These are phyloP conservation scores for Tetraneura akinire DNA, from an alignment of 1,140 invertebrate species.

Conservation along the genomic window DNA sequence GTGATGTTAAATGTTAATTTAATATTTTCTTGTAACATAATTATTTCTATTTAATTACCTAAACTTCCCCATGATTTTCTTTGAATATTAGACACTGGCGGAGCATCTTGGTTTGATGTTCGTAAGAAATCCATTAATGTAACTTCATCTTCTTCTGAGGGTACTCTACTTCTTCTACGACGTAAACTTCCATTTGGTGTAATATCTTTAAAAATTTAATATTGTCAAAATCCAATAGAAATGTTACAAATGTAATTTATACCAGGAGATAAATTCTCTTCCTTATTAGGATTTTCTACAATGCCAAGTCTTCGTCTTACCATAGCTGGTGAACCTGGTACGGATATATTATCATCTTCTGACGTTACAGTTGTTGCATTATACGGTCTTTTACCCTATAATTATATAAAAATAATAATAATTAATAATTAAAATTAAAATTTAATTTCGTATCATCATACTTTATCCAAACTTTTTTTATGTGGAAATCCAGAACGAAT, in stretches of 20 bases:
- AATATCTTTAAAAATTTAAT: conserved; percentile 66
- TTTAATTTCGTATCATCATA: neutral
- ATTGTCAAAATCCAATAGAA: neutral
- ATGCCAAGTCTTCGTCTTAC: conserved; percentile 69
- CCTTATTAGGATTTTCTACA: conserved; percentile 62
- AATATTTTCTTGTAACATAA: no score
- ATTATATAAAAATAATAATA: neutral
- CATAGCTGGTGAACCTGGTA: conserved; percentile 69
- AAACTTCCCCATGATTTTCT: conserved; percentile 82
- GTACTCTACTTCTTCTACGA: conserved; percentile 75
- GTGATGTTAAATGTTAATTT: no score
- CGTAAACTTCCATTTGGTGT: conserved; percentile 86
- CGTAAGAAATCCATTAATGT: conserved; percentile 84
- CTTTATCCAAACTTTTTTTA: conserved; percentile 59
- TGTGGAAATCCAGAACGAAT: conserved; percentile 67
- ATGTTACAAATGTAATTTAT: conserved; percentile 23
- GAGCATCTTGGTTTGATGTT: conserved; percentile 68
- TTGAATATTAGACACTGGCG: conserved; percentile 65
- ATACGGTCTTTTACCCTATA: conserved; percentile 61
- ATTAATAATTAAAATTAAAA: no score
- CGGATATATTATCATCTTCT: conserved; percentile 66
- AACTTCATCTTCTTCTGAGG: conserved; percentile 81
- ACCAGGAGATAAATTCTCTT: conserved; percentile 74
- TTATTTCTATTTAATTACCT: conserved; percentile 60
- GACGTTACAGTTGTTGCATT: conserved; percentile 62